A percentile compares a stretch with the other conserved stretches of the same genome.
Conservation (phyloP, 2,113 vertebrate genomes). For the Panthera tigris region DNA sequence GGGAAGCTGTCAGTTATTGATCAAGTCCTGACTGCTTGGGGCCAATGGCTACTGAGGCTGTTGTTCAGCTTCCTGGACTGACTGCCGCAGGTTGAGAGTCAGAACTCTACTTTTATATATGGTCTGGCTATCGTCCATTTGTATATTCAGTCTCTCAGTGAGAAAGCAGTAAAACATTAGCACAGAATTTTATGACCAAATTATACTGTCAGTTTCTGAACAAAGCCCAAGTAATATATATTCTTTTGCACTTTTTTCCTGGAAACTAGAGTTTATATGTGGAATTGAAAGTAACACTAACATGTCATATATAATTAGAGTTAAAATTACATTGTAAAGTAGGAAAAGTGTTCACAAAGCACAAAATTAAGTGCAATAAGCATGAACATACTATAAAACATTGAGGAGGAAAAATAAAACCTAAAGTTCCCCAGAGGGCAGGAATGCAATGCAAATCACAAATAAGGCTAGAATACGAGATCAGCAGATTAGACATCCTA, state of each 20-base stretch:
- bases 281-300: not conserved
- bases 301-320: not conserved
- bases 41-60: not conserved
- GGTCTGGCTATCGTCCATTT: not conserved
- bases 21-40: not conserved
- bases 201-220: not conserved
- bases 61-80: not conserved
- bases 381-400: not conserved
- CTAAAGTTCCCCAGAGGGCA: not conserved
- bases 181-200: not conserved
- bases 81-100: not conserved
- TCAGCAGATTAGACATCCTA: not conserved
- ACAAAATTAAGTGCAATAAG: slow-evolving; percentile 4
- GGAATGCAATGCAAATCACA: not conserved
- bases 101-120: not conserved
- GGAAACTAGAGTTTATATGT: not conserved
- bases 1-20: not conserved
- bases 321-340: slow-evolving; percentile 29
- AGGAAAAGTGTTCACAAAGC: not conserved
- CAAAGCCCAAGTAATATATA: not conserved
- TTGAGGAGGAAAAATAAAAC: not conserved
- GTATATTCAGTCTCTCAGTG: not conserved
- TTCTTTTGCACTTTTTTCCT: not conserved
- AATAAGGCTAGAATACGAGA: not conserved
- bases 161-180: not conserved